These are phyloP conservation scores for Balanococcus diminutus DNA, from an alignment of 2,888 invertebrate species.

Conservation along the genomic window DNA sequence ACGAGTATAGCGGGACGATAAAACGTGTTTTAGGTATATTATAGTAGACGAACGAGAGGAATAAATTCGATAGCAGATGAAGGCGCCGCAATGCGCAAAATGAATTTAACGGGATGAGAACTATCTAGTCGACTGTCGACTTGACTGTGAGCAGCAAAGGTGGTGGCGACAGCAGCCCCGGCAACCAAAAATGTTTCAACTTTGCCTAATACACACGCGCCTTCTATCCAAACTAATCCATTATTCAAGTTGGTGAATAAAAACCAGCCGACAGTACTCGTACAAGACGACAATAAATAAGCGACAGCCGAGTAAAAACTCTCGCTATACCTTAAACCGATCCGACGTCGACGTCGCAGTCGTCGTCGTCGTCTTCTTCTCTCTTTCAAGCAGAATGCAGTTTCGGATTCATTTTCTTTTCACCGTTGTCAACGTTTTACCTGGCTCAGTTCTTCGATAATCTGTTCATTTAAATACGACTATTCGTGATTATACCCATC, in stretches of 20 bases:
- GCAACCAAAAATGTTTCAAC: constrained; percentile 10
- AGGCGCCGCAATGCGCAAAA: constrained; percentile 50
- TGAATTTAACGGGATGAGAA: constrained; percentile 15
- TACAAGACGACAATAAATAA: constrained; percentile 17
- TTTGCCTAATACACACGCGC: constrained; percentile 30
- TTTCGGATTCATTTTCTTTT: constrained; percentile 1
- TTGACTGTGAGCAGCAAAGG: neutral
- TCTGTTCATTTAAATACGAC: neutral
- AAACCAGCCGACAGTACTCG: constrained; percentile 13
- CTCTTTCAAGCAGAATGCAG: neutral
- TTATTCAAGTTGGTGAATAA: constrained; percentile 8
- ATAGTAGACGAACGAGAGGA: neutral
- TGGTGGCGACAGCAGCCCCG: neutral
- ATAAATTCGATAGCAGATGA: constrained; percentile 40
- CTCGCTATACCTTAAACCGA: neutral
- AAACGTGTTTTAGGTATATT: constrained; percentile 16
- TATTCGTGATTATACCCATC: no score
- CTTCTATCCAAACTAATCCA: neutral
- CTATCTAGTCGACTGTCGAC: constrained; percentile 9
- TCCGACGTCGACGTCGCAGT: neutral
- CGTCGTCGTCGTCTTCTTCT: neutral
- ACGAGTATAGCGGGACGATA: constrained; percentile 5
- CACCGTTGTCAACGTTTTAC: neutral
- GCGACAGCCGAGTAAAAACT: constrained; percentile 11
- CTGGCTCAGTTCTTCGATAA: neutral